These are phyloP conservation scores for Sympetrum striolatum DNA, from an alignment of 2,888 invertebrate species.

Conservation along the genomic window DNA sequence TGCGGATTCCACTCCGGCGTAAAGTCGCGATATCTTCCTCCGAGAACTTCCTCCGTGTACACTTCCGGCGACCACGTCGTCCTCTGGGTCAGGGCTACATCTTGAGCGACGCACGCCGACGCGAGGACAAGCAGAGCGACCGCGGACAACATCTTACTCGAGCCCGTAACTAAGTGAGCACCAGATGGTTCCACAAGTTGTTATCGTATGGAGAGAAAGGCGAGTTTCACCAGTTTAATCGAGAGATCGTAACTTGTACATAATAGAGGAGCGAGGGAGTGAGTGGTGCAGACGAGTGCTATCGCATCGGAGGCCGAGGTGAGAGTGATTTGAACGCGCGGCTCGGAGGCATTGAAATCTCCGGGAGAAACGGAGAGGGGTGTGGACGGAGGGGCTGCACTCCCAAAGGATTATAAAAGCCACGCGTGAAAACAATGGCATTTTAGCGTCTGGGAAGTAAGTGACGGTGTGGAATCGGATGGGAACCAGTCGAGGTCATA, in stretches of 20 bases:
- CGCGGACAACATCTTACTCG: background rate
- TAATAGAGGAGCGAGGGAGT: too few species aligned
- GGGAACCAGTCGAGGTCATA: too few species aligned
- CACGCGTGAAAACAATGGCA: too few species aligned
- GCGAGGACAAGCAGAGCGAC: background rate
- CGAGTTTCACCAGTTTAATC: too few species aligned
- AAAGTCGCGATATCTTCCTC: background rate
- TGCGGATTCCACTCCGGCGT: background rate
- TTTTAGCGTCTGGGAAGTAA: too few species aligned
- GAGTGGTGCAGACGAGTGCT: background rate
- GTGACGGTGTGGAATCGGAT: too few species aligned
- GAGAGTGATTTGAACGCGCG: background rate
- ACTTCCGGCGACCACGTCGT: conserved; percentile 56
- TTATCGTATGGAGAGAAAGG: too few species aligned
- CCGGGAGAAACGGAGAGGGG: background rate
- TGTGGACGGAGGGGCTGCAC: background rate
- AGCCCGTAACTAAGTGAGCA: background rate
- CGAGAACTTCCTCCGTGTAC: conserved; percentile 56
- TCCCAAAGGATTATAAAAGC: too few species aligned
- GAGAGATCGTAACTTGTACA: too few species aligned
- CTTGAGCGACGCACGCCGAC: background rate
- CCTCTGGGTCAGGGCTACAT: conserved; percentile 50
- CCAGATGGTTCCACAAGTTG: too few species aligned
- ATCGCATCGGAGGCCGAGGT: background rate
- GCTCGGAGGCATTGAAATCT: background rate